phyloP scores from a whole-genome alignment of 2,797 vertebrate genomes.

The Paramormyrops hopkinsi region DNA sequence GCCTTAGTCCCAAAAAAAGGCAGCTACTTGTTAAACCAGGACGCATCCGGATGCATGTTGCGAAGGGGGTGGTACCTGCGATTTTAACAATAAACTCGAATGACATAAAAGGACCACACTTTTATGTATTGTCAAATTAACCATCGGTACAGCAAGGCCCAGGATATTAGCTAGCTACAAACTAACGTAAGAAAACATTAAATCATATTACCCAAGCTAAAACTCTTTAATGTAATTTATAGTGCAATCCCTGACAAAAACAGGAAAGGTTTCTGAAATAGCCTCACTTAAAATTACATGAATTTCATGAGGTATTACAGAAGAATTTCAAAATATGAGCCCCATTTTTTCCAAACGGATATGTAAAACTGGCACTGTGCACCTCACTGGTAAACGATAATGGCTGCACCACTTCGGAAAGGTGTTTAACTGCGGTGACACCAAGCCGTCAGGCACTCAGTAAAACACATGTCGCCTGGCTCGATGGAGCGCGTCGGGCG shows the following conservation, averaged over 20 bases:
- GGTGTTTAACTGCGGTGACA: constrained; percentile 57
- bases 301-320: neutral
- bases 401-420: constrained; percentile 23
- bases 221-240: neutral
- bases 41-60: neutral
- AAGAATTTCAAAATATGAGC: constrained; percentile 40
- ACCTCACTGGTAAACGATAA: constrained; percentile 46
- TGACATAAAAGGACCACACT: neutral
- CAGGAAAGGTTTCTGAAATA: constrained; percentile 8
- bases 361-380: constrained; percentile 50
- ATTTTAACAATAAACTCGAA: neutral
- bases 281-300: neutral
- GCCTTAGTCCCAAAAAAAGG: neutral
- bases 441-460: constrained; percentile 55
- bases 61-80: neutral
- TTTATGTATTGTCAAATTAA: neutral
- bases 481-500: constrained; percentile 24
- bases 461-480: constrained; percentile 61
- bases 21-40: neutral
- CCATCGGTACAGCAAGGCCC: neutral
- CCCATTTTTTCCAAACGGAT: constrained; percentile 41
- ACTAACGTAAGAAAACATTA: neutral
- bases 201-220: neutral
- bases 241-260: neutral
- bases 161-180: neutral